Evolutionary conservation across 2,113 vertebrate genomes (phyloP).

Genomic region (Oplegnathus fasciatus): DNA sequence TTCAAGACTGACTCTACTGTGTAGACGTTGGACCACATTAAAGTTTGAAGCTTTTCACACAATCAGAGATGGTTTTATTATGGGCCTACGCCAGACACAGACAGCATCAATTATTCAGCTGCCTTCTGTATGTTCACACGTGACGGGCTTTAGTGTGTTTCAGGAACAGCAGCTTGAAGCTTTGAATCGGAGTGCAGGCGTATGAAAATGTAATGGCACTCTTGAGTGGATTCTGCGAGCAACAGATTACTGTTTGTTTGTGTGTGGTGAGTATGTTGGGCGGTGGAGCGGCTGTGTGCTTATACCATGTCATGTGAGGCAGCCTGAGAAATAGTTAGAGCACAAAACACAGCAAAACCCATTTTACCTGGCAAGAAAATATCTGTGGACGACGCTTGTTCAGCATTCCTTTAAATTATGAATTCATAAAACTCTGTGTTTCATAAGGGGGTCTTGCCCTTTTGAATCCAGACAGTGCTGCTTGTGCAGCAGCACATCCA

Average conservation of each 20-base stretch:
- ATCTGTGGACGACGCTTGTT: background rate
- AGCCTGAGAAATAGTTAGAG: background rate
- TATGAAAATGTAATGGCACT: slow-evolving; percentile 15
- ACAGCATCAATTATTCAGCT: slow-evolving; percentile 31
- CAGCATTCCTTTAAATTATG: slow-evolving; percentile 40
- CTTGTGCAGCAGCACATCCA: background rate
- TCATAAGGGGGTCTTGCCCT: slow-evolving; percentile 1
- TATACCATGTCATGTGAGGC: slow-evolving; percentile 6
- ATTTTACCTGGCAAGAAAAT: slow-evolving; percentile 27
- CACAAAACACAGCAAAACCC: background rate
- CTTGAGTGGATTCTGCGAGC: background rate
- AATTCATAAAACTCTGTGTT: slow-evolving; percentile 34
- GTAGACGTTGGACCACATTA: background rate
- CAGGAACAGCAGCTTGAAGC: background rate
- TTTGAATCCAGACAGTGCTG: background rate
- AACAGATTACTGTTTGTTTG: background rate
- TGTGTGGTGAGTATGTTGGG: background rate
- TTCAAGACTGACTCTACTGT: background rate
- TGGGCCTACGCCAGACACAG: background rate
- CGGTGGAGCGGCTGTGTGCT: background rate
- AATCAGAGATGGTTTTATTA: background rate
- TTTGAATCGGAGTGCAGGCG: slow-evolving; percentile 3
- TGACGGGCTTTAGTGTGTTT: background rate
- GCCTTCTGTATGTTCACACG: slow-evolving; percentile 12
- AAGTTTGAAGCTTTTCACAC: slow-evolving; percentile 8